phyloP scores from a whole-genome alignment of 1,140 invertebrate genomes.

The Lordiphosa clarofinis region DNA sequence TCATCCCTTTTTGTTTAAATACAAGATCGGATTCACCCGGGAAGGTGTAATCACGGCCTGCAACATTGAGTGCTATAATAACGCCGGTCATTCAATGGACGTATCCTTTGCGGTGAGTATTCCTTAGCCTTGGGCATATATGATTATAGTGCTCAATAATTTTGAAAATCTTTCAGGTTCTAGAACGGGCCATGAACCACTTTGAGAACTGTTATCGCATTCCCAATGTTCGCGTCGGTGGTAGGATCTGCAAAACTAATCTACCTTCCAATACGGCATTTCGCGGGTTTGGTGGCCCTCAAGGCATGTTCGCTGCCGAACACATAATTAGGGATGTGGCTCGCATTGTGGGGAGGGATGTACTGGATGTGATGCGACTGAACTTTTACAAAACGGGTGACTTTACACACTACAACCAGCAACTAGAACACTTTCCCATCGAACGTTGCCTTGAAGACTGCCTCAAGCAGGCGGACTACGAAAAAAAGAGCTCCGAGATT shows the following conservation, averaged over 20 bases:
- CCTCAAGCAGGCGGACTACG: conserved; percentile 84
- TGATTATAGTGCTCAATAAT: too few species aligned
- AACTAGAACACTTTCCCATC: conserved; percentile 87
- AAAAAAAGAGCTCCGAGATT: conserved; percentile 82
- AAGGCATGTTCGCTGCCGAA: conserved; percentile 93
- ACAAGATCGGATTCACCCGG: conserved; percentile 90
- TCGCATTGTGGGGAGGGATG: conserved; percentile 84
- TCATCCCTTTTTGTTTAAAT: conserved; percentile 93
- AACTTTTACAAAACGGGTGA: conserved; percentile 93
- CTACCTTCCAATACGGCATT: conserved; percentile 94
- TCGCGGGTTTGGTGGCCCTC: conserved; percentile 94
- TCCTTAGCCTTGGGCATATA: too few species aligned
- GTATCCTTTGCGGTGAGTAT: conserved; percentile 84
- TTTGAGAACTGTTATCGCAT: conserved; percentile 90
- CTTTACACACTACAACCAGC: conserved; percentile 89
- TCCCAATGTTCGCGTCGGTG: conserved; percentile 84
- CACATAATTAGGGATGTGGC: conserved; percentile 89
- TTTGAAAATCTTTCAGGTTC: conserved; percentile 81
- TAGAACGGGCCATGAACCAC: conserved; percentile 89
- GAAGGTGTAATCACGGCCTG: conserved; percentile 87
- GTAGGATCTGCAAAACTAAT: conserved; percentile 90
- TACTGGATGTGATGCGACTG: conserved; percentile 82
- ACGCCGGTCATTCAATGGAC: conserved; percentile 91
- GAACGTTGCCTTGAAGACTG: conserved; percentile 91
- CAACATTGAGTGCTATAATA: conserved; percentile 89